Evolutionary conservation across 2,797 vertebrate genomes (phyloP), one percentile per base, ranked within the genome.

Genomic region (Pangasius macronema): DNA sequence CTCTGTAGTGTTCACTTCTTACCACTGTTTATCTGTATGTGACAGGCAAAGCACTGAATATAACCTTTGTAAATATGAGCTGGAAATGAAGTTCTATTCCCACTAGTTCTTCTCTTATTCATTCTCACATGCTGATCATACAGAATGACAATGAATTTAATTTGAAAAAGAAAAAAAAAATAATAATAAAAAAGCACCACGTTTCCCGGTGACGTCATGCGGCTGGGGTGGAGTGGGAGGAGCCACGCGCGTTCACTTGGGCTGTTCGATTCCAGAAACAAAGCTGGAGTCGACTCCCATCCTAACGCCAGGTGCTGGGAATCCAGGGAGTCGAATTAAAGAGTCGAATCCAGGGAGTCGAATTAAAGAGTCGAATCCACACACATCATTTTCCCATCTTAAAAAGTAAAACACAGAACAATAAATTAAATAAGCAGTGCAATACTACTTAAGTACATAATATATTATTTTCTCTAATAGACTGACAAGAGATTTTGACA

Each of bases 261-360:
- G 10, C 51, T 57, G 53, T 36, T 30, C 39, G 57, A 82, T 3
- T 20, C 1, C 3, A 42, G 3, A 53, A 53, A 53, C 16, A 53
- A 82, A 22, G 27, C 10, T 14, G 49, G 82, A 72, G 13, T 84
- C 82, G 82, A 84, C 33, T 68, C 82, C 46, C 22, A 22, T 68
- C 24, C 18, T 55, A 53, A 24, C 65, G 33, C 20, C n/a, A 68
- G 82, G 27, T 68, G 42, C 24, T 83, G 9, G 30, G 82, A 46
- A 16, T 82, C 76, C 1, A 36, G 3, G 20, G 33, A 67, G 59
- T 67, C 65, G 82, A 72, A 27, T 70, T 30, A 83, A 83, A 68
- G 65, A 68, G 18, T 53, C 49, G 30, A 70, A 67, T 83, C 27
- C 2, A 36, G 3, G 20, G 33, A 67, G 59, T 67, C 65, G 82